Percentiles rank a stretch among this genome's conserved stretches.
Evolutionary conservation across 2,797 vertebrate genomes (phyloP).

Genomic region (Leptatherina wallacei): DNA sequence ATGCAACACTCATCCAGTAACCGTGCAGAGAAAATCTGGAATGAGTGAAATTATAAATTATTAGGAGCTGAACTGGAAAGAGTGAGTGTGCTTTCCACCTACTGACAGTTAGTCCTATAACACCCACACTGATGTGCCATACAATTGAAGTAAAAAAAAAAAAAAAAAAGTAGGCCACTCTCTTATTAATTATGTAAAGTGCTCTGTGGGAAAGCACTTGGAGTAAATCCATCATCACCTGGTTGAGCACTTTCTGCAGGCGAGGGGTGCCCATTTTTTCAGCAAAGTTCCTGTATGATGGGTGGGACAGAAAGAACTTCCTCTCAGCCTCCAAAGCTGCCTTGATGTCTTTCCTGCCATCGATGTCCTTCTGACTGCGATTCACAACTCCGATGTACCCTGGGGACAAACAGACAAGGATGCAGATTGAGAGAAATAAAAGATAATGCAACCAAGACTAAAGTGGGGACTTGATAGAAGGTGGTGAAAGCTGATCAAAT

Average conservation of each 20-base stretch:
- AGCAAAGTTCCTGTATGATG: conserved; percentile 87
- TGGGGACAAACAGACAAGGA: conserved; percentile 47
- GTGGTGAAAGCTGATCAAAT: not conserved
- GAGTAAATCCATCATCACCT: conserved; percentile 80
- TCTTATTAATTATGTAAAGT: conserved; percentile 69
- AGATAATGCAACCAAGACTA: not conserved
- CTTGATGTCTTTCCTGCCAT: conserved; percentile 91
- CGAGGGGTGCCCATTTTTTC: conserved; percentile 90
- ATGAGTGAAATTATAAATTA: conserved; percentile 24
- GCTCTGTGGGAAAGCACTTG: conserved; percentile 22
- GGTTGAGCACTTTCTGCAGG: conserved; percentile 88
- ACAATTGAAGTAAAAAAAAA: conserved; percentile 22
- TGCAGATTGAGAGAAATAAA: conserved; percentile 8
- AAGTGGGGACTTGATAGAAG: not conserved
- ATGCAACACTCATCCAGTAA: conserved; percentile 3
- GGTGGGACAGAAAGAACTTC: conserved; percentile 90
- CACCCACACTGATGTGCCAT: conserved; percentile 30
- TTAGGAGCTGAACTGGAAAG: conserved; percentile 39
- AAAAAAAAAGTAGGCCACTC: conserved; percentile 32
- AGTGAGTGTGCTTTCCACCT: conserved; percentile 31
- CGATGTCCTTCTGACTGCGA: conserved; percentile 93
- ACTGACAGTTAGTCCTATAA: conserved; percentile 30
- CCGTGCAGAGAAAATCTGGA: conserved; percentile 18
- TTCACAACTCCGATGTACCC: conserved; percentile 92
- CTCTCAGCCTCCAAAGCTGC: conserved; percentile 88